Evolutionary conservation across 2,797 vertebrate genomes (phyloP), one percentile per base, ranked within the genome.

Genomic region (Hirundo rustica): DNA sequence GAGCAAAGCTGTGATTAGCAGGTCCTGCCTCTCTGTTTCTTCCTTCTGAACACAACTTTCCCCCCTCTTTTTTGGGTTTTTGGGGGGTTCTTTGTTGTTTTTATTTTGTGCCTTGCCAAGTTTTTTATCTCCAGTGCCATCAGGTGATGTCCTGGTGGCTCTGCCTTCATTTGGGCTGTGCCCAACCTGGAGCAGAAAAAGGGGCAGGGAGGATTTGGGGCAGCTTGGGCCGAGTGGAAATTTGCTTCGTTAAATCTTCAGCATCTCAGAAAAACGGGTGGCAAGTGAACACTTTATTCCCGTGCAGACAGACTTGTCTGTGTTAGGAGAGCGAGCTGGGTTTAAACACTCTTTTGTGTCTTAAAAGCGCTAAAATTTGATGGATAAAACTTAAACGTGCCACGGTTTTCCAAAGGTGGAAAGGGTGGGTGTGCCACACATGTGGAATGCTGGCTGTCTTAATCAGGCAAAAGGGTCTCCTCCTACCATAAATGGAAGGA

Each of bases 361-460:
- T 80, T 66, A 44, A 44, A 61, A 27, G 6, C 0, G 0, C 7
- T 32, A 6, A 79, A 67, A 58, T 26, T 18, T 32, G 50, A 44
- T 42, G 50, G 23, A 20, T 40, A 15, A 13, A 54, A 42, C 32
- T 51, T 1, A 8, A 72, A 42, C 1, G 2, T 16, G 7, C 11
- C 34, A 5, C 0, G 20, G 4, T 32, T 72, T 68, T 29, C 29
- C n/a, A 9, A 18, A 50, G 61, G 15, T 53, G 21, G n/a, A 11
- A 50, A 7, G 21, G 48, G 27, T 78, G 47, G 21, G 4, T 45
- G 54, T 44, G 36, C 22, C 34, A 13, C 26, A 13, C 2, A 0
- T 1, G 0, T 14, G 30, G 32, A 11, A 45, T 2, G 0, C 0
- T 57, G 30, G 19, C 30, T 47, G 25, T 7, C 27, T 32, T 12